These are phyloP conservation scores for Eospalax fontanierii DNA, from an alignment of 2,797 vertebrate genomes.

Conservation along the genomic window DNA sequence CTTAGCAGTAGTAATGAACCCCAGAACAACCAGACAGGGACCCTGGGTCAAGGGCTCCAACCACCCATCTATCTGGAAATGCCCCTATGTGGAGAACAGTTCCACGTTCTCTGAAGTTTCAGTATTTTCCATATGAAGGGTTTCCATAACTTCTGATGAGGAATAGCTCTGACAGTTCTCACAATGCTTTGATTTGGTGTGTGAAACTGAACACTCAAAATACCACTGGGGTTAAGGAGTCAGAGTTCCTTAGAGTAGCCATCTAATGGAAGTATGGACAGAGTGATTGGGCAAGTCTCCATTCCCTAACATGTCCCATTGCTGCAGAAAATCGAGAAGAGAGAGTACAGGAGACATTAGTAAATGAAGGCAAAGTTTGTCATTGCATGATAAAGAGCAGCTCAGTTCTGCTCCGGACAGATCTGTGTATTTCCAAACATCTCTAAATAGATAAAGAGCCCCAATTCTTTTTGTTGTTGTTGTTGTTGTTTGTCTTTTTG, in stretches of 20 bases:
- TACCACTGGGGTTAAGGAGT: neutral
- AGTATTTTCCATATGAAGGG: neutral
- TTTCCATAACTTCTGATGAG: neutral
- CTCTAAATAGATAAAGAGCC: neutral
- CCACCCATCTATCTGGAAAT: neutral
- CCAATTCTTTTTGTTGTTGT: no score
- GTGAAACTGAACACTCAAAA: neutral
- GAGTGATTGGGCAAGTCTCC: fast-evolving
- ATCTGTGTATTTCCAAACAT: neutral
- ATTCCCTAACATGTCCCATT: neutral
- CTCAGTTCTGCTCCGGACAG: neutral
- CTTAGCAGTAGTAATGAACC: neutral
- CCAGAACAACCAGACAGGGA: neutral
- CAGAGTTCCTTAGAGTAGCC: neutral
- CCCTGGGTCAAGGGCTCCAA: no score
- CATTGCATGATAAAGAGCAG: neutral
- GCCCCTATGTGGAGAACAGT: neutral
- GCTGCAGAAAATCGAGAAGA: neutral
- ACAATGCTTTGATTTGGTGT: neutral
- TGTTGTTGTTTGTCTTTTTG: no score
- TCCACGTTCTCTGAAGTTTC: neutral
- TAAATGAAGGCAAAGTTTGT: neutral
- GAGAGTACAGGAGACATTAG: neutral
- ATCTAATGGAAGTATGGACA: neutral
- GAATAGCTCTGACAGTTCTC: neutral